Base-by-base conservation (phyloP, 2,113 vertebrate genomes). In the Panthera uncia region DNA sequence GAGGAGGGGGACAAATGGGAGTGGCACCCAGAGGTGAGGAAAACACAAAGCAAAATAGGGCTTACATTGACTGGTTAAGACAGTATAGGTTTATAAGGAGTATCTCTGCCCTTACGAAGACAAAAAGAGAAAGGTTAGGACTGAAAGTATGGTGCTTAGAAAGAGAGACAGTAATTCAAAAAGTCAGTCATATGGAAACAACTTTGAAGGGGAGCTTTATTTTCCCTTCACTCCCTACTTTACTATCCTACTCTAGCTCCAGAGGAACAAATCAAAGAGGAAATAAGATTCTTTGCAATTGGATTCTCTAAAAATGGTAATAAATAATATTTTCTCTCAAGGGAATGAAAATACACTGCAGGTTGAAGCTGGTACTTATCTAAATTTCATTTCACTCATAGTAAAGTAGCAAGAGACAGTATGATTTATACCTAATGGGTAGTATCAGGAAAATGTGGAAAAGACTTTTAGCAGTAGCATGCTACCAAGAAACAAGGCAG, bases 301-400 rank as follows among this genome's bases (percentile, higher is more conserved):
- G 33, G n/a, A 93, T 91, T 95, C 83, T 84, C 97, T 78, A 31
- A 89, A 98, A 95, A 81, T 76, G 61, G n/a, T 61, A 88, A 89
- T 94, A 84, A 89, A 69, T 96, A 94, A 81, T 86, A 86, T 73
- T 94, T 95, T 38, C 55, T 96, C 95, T 82, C 97, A 74, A 95
- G 73, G 63, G 86, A 98, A 52, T 91, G n/a, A 71, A 79, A 74
- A 68, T 45, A 74, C 45, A 96, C 71, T 83, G 18, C 57, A 86
- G 50, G 48, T 55, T 65, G 73, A 96, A 91, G 73, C 83, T 80
- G 68, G 74, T 41, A 76, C 73, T 91, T 97, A 81, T 41, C 91
- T 98, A 89, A 84, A 86, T 93, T 93, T 97, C 68, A 94, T 89
- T 96, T 91, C 74, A 90, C 19, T 94, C 73, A 38, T 10, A 61